Conservation (phyloP, 2,797 vertebrate species). For the Petrocephalus schoutedeni region DNA sequence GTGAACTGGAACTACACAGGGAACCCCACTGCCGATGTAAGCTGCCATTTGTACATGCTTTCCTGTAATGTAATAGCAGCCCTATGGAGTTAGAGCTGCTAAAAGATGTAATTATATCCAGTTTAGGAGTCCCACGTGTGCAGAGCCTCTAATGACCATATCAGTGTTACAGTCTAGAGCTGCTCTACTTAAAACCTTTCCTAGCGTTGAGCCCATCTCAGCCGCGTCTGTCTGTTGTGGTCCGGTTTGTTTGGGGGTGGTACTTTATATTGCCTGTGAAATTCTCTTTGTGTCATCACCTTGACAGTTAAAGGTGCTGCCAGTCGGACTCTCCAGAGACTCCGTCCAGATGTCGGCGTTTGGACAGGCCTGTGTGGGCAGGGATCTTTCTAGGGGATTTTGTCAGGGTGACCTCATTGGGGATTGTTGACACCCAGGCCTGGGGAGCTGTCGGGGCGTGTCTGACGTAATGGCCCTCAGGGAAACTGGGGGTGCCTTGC, state of each 20-base stretch:
- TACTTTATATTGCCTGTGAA: neutral
- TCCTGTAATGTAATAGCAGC: neutral
- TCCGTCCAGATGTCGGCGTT: neutral
- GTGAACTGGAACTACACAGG: neutral
- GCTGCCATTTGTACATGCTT: neutral
- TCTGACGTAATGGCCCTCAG: neutral
- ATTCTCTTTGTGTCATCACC: neutral
- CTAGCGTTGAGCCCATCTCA: neutral
- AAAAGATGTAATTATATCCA: conserved; percentile 4
- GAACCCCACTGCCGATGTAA: neutral
- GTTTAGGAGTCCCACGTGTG: neutral
- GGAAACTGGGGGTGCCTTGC: neutral
- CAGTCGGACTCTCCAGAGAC: neutral
- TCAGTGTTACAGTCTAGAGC: neutral
- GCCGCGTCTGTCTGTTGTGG: neutral
- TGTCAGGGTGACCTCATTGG: neutral
- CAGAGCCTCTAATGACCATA: neutral
- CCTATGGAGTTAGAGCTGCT: conserved; percentile 2
- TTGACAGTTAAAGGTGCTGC: neutral
- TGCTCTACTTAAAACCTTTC: neutral
- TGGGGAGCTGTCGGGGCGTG: neutral
- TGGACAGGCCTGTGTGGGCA: neutral
- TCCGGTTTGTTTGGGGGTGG: neutral
- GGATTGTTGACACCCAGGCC: neutral
- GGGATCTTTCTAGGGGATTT: neutral